phyloP scores from a whole-genome alignment of 2,113 vertebrate genomes.

The Nothobranchius kuhntae region DNA sequence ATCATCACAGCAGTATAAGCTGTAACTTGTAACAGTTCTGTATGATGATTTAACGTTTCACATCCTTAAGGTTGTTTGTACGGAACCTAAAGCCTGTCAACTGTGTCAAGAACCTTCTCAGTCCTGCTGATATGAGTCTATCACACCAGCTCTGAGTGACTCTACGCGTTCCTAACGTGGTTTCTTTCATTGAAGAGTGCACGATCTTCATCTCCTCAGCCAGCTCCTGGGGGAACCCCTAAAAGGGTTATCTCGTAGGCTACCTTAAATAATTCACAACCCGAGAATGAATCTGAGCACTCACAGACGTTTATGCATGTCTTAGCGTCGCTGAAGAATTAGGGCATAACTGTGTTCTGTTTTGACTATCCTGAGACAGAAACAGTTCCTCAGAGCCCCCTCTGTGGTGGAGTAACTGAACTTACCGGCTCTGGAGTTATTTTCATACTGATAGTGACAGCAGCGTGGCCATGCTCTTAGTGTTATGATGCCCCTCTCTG shows the following conservation, averaged over 20 bases:
- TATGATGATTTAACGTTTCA: too few relatives aligned
- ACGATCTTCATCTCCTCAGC: slow-evolving; percentile 9
- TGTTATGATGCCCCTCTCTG: slow-evolving; percentile 8
- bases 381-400: neutral
- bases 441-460: slow-evolving; percentile 15
- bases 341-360: neutral
- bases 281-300: slow-evolving; percentile 4
- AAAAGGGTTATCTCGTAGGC: slow-evolving; percentile 2
- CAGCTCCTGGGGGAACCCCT: slow-evolving; percentile 6
- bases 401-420: neutral
- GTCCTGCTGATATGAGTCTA: neutral
- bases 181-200: neutral
- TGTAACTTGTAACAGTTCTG: neutral
- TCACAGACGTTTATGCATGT: slow-evolving; percentile 1
- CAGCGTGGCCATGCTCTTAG: neutral
- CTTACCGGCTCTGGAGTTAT: neutral
- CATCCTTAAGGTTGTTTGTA: too few relatives aligned
- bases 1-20: neutral
- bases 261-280: slow-evolving; percentile 15
- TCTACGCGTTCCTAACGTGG: neutral
- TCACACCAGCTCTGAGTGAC: neutral
- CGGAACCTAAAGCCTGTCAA: neutral
- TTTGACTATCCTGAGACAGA: neutral
- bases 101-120: neutral
- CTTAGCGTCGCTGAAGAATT: slow-evolving; percentile 1